Base-by-base conservation (phyloP, 1,140 invertebrate genomes). In the Asobara japonica region DNA sequence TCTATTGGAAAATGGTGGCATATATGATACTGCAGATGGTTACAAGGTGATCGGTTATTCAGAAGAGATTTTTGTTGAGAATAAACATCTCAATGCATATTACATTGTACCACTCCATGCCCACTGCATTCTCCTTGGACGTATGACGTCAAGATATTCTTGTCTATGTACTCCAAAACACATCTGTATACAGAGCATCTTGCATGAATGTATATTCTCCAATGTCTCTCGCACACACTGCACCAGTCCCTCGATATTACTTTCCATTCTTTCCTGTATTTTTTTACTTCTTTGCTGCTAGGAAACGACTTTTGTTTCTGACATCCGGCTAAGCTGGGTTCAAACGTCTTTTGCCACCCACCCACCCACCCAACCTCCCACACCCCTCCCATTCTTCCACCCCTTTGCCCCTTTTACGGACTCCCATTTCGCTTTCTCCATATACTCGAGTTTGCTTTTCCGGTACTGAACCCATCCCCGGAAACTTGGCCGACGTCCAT, bases 291-390 rank as follows among this genome's bases (percentile, higher is more conserved):
- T 16, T 45, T 16, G n/a, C 41, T 16, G 41, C 18, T 11, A 38
- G 64, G 38, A 65, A 65, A 65, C 64, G 64, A 65, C 64, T 65
- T 65, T 65, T 65, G 64, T 65, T 65, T 65, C 64, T 65, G 64
- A 65, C 64, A 65, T 65, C 33, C 64, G 64, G 22, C 64, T 65
- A 41, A 65, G 64, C 64, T 65, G 3, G 31, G 64, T 65, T 41
- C 33, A 65, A 64, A 65, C 64, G 64, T 65, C 31, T 31, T 51
- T 51, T 51, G 2, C 56, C 22, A 6, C 31, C 31, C 31, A 6
- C 31, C 31, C n/a, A n/a, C n/a, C n/a, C n/a, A n/a, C n/a, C n/a
- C n/a, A n/a, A n/a, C n/a, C n/a, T n/a, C n/a, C n/a, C n/a, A n/a
- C n/a, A n/a, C n/a, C n/a, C n/a, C n/a, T n/a, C n/a, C n/a, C n/a